Conservation (phyloP, 2,113 vertebrate species). For the Grammomys surdaster region DNA sequence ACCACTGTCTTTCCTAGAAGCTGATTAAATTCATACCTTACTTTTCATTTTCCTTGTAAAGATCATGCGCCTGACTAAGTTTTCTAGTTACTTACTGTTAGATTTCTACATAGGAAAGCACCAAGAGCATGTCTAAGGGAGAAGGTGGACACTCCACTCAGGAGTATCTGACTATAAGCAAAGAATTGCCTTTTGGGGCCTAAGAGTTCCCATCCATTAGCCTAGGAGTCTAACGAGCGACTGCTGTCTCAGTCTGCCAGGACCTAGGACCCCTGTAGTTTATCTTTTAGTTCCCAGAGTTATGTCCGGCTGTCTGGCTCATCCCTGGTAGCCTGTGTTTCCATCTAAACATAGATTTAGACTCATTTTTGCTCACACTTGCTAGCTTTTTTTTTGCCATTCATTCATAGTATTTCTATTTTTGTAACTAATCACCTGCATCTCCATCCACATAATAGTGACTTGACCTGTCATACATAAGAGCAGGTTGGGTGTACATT, state of each 20-base stretch:
- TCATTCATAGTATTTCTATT: background rate
- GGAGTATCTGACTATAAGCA: background rate
- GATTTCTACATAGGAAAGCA: background rate
- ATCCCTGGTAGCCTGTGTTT: background rate
- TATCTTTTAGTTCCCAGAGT: background rate
- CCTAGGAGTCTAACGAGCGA: background rate
- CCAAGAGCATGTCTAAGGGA: background rate
- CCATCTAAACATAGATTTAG: background rate
- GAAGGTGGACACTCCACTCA: background rate
- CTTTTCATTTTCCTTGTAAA: background rate
- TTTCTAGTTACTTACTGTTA: background rate
- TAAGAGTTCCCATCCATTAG: background rate
- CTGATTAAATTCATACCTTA: background rate
- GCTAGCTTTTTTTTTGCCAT: background rate
- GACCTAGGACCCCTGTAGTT: background rate
- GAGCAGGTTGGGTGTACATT: background rate
- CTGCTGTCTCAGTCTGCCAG: background rate
- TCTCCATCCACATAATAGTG: background rate
- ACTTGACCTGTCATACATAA: background rate
- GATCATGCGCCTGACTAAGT: background rate
- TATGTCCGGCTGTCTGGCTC: background rate
- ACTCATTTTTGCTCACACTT: background rate
- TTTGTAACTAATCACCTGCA: background rate
- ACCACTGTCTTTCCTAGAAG: background rate
- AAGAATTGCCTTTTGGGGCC: background rate